Conservation (phyloP, 2,797 vertebrate species). For the Propithecus perrieri region DNA sequence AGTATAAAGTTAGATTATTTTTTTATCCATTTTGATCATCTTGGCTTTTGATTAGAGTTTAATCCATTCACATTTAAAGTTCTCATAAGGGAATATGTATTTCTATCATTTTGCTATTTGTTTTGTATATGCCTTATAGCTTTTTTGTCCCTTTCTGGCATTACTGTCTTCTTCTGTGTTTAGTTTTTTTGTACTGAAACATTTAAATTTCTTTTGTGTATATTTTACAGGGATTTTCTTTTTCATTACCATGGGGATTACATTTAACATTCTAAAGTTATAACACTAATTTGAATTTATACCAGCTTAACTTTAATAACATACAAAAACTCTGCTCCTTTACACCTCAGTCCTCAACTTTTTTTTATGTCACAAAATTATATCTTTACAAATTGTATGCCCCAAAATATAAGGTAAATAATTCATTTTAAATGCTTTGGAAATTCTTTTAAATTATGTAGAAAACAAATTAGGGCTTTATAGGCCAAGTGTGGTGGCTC, state of each 20-base stretch:
- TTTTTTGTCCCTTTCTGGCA: background rate
- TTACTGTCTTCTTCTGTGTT: background rate
- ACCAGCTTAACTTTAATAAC: background rate
- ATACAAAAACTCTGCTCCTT: background rate
- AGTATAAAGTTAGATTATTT: background rate
- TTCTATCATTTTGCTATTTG: background rate
- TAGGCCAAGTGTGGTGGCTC: background rate
- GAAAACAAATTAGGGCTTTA: background rate
- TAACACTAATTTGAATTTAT: background rate
- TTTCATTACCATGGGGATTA: background rate
- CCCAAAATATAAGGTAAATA: background rate
- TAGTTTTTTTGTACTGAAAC: background rate
- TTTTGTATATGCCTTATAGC: background rate
- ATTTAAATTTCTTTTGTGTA: background rate
- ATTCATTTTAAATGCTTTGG: background rate
- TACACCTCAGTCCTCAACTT: background rate
- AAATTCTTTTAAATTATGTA: background rate
- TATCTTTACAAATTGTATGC: background rate
- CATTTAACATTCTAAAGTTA: background rate
- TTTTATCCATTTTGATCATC: background rate
- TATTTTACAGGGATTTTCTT: background rate
- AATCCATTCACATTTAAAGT: background rate
- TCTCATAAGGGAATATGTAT: background rate
- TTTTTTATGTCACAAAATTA: background rate
- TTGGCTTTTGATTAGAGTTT: background rate